Percentiles rank a stretch among this genome's conserved stretches.
phyloP scores from a whole-genome alignment of 2,113 vertebrate species.

The Epinephelus lanceolatus region DNA sequence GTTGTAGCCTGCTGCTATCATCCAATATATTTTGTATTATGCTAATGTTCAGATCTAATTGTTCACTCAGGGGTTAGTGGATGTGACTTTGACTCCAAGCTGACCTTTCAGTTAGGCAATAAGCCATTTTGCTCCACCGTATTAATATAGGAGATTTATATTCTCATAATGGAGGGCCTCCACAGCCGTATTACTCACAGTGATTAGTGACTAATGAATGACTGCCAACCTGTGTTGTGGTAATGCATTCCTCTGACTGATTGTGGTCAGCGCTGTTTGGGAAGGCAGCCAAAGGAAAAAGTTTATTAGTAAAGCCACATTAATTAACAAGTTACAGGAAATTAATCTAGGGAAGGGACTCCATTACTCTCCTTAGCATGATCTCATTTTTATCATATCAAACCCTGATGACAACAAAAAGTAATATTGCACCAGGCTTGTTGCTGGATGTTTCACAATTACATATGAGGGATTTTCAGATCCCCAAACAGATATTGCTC shows the following conservation, averaged over 20 bases:
- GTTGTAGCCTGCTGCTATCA: not conserved
- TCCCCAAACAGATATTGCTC: slow-evolving; percentile 39
- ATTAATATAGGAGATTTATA: slow-evolving; percentile 66
- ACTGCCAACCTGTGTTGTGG: slow-evolving; percentile 58
- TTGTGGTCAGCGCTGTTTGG: slow-evolving; percentile 55
- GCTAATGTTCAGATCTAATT: slow-evolving; percentile 49
- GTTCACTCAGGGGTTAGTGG: slow-evolving; percentile 42
- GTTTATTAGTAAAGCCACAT: slow-evolving; percentile 68
- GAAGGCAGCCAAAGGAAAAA: slow-evolving; percentile 68
- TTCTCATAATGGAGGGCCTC: slow-evolving; percentile 60
- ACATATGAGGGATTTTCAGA: slow-evolving; percentile 32
- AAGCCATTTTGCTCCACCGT: slow-evolving; percentile 41
- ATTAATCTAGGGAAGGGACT: slow-evolving; percentile 48
- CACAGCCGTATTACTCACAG: slow-evolving; percentile 52
- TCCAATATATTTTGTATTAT: slow-evolving; percentile 24
- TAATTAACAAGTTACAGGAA: slow-evolving; percentile 71
- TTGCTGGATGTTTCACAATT: slow-evolving; percentile 38
- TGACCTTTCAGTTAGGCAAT: slow-evolving; percentile 52
- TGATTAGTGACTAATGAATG: slow-evolving; percentile 73
- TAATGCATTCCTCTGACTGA: slow-evolving; percentile 68
- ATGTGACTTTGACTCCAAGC: slow-evolving; percentile 48
- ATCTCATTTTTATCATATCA: slow-evolving; percentile 53
- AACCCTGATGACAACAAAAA: slow-evolving; percentile 16
- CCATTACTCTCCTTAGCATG: slow-evolving; percentile 29
- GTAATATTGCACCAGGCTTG: slow-evolving; percentile 36